Evolutionary conservation across 2,113 vertebrate species (phyloP), one percentile per base, ranked within the genome.

Genomic region (Daboia siamensis): DNA sequence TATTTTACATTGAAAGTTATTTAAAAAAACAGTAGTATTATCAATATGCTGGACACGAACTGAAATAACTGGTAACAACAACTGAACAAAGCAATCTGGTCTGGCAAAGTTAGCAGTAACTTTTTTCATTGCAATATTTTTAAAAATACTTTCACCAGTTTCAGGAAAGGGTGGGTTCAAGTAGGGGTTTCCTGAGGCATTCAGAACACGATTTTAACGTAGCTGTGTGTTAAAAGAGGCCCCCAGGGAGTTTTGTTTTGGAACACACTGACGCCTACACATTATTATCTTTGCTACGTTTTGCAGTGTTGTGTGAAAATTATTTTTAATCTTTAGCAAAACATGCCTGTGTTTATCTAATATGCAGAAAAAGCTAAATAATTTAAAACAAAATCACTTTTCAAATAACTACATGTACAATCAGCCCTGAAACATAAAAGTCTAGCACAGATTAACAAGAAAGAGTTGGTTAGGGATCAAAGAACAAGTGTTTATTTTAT

Each of bases 161-260:
- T 97, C 98, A 97, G 97, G 98, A 98, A 98, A 98, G 97, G 97
- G 98, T 98, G 97, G 97, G 96, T 97, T 98, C 94, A 94, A 97
- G 94, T 97, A 97, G 97, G 98, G 98, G 97, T 97, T 98, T 98
- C 98, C 98, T 98, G 97, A 97, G 94, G 93, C 94, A 95, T 97
- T 97, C 96, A 97, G 97, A 97, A 97, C 94, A 96, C 87, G 95
- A 96, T 94, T 97, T 96, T 96, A 96, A 97, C 64, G 94, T 96
- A 96, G 95, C 95, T 48, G 0, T 94, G 94, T 96, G 96, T 95
- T 98, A 96, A 97, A 95, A 96, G 94, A 95, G 96, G 96, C 95
- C 97, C 97, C 97, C 95, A 96, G 98, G 98, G 98, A 98, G 97
- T 93, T 85, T 89, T 98, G 98, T 98, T 98, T 98, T 97, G 98